Evolutionary conservation across 2,888 invertebrate genomes (phyloP).

Genomic region (Drosophila austrosaltans): DNA sequence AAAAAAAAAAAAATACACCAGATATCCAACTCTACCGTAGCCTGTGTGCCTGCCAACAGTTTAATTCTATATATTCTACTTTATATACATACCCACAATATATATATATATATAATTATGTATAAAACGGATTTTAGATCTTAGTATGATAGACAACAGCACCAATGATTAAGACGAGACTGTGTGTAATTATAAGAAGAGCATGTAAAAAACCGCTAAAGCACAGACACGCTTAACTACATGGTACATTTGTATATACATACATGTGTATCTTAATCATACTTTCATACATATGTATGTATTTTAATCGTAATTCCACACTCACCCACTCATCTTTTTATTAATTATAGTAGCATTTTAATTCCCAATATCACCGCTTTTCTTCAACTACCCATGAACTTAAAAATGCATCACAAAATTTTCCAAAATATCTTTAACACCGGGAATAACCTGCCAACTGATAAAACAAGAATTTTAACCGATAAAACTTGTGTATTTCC

Average conservation of each 20-base stretch:
- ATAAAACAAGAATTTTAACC: too few species aligned
- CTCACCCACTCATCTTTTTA: neutral
- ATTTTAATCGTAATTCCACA: neutral
- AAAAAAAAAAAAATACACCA: conserved; percentile 1
- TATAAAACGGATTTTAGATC: neutral
- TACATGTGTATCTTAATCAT: neutral
- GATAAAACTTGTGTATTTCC: too few species aligned
- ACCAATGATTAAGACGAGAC: neutral
- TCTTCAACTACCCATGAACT: too few species aligned
- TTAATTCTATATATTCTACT: neutral
- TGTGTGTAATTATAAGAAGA: conserved; percentile 2
- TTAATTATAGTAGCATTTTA: neutral
- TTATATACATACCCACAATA: neutral
- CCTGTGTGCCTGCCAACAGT: conserved; percentile 8
- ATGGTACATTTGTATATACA: neutral
- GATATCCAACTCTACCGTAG: conserved; percentile 10
- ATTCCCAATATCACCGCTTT: too few species aligned
- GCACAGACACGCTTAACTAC: neutral
- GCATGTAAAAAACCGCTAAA: neutral
- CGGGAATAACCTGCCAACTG: too few species aligned
- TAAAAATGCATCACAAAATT: too few species aligned
- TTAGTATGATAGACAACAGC: conserved; percentile 1
- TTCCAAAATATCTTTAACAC: too few species aligned
- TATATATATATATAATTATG: neutral
- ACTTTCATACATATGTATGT: too few species aligned